Conservation (phyloP, 2,888 invertebrate species). For the Rosalia funebris region DNA sequence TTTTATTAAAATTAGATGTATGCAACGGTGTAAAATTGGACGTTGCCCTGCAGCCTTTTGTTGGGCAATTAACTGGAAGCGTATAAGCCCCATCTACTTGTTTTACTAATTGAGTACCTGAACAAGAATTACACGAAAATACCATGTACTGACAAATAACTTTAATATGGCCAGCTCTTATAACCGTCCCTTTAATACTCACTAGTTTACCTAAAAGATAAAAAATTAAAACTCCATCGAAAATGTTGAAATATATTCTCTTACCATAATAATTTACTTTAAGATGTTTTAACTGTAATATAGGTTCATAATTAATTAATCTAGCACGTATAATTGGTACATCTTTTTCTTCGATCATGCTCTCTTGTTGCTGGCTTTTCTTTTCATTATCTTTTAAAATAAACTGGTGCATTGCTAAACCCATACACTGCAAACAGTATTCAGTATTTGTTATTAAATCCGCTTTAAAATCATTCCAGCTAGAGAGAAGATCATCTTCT, state of each 20-base stretch:
- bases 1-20: constrained; percentile 76
- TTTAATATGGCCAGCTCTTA: constrained; percentile 79
- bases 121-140: constrained; percentile 79
- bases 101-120: constrained; percentile 71
- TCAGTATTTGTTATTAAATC: constrained; percentile 77
- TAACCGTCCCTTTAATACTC: constrained; percentile 85
- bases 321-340: constrained; percentile 68
- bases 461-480: constrained; percentile 67
- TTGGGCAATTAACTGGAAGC: constrained; percentile 69
- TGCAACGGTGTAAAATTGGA: constrained; percentile 73
- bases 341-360: constrained; percentile 63
- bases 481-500: constrained; percentile 68
- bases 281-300: constrained; percentile 74
- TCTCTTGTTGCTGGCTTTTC: constrained; percentile 61
- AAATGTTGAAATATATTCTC: no score
- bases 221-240: constrained; percentile 16
- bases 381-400: constrained; percentile 58
- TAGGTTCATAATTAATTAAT: constrained; percentile 72
- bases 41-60: constrained; percentile 67
- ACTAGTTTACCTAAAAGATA: constrained; percentile 74
- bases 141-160: constrained; percentile 80
- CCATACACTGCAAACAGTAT: constrained; percentile 75
- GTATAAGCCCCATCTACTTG: constrained; percentile 73
- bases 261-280: constrained; percentile 80
- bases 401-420: constrained; percentile 83